Conservation (phyloP, 2,888 invertebrate genomes). For the Drosophila pullipes region DNA sequence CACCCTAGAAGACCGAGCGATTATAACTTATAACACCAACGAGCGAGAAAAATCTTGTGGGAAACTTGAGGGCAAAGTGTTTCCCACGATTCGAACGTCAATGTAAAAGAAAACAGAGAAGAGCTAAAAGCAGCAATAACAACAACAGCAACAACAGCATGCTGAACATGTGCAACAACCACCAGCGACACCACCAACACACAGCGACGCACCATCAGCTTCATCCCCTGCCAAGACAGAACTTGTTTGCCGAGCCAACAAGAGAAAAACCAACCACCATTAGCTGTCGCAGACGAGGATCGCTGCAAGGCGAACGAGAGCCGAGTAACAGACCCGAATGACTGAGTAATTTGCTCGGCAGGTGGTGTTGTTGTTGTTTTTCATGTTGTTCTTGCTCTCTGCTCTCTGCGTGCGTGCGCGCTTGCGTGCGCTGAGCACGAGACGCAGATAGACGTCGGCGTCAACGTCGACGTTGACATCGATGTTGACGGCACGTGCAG, state of each 20-base stretch:
- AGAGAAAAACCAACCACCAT: constrained; percentile 73
- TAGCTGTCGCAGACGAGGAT: constrained; percentile 32
- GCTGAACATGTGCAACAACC: constrained; percentile 73
- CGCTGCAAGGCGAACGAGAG: constrained; percentile 32
- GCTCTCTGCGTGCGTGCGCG: constrained; percentile 23
- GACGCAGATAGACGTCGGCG: constrained; percentile 47
- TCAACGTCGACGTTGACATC: constrained; percentile 26
- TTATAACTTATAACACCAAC: constrained; percentile 83
- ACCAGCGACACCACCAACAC: constrained; percentile 41
- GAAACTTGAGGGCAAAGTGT: constrained; percentile 85
- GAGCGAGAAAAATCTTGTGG: constrained; percentile 85
- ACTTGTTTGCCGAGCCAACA: constrained; percentile 71
- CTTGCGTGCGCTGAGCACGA: constrained; percentile 82
- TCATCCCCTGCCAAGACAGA: constrained; percentile 78
- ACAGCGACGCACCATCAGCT: constrained; percentile 58
- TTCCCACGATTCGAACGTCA: constrained; percentile 85
- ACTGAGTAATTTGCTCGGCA: constrained; percentile 69
- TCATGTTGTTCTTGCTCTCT: constrained; percentile 12
- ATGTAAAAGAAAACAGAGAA: constrained; percentile 80
- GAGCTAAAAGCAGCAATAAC: constrained; percentile 59
- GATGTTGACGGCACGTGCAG: constrained; percentile 78
- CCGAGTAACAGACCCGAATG: constrained; percentile 41
- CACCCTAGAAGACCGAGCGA: constrained; percentile 69
- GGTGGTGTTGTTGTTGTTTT: constrained; percentile 62
- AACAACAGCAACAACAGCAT: constrained; percentile 45